Percentiles rank a stretch among this genome's conserved stretches.
Evolutionary conservation across 2,888 invertebrate genomes (phyloP).

Genomic region (Drosophila mulleri): DNA sequence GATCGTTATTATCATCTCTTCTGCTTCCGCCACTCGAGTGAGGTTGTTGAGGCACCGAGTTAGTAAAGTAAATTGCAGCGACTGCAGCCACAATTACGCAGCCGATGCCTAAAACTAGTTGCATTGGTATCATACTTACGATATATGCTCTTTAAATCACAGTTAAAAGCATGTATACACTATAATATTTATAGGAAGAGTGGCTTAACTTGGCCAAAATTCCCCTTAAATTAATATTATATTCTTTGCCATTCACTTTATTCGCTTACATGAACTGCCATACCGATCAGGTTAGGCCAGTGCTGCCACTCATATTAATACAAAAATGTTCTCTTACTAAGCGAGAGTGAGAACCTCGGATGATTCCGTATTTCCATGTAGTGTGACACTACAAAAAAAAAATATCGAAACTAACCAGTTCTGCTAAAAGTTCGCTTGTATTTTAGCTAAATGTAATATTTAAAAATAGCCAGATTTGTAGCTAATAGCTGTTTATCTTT

Average conservation of each 20-base stretch:
- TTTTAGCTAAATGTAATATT: too few relatives aligned
- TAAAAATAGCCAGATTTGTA: too few relatives aligned
- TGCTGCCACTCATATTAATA: not conserved
- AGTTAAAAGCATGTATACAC: not conserved
- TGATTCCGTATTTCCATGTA: not conserved
- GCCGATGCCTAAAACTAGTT: conserved; percentile 29
- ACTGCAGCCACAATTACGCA: conserved; percentile 35
- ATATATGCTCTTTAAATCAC: not conserved
- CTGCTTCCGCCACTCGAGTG: not conserved
- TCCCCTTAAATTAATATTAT: not conserved
- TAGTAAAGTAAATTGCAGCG: conserved; percentile 32
- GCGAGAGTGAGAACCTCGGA: not conserved
- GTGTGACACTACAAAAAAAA: too few relatives aligned
- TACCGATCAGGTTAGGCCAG: not conserved
- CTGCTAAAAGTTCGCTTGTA: too few relatives aligned
- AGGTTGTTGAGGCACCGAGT: not conserved
- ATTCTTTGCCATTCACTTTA: conserved; percentile 13
- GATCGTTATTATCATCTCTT: not conserved
- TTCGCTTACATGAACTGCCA: conserved; percentile 8
- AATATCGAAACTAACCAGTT: too few relatives aligned
- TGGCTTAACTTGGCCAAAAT: not conserved
- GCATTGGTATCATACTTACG: conserved; percentile 44
- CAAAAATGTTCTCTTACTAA: not conserved
- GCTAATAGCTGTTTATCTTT: too few relatives aligned
- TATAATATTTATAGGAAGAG: not conserved